A percentile compares a stretch with the other conserved stretches of the same genome.
Evolutionary conservation across 2,797 vertebrate genomes (phyloP).

Genomic region (Channa striata): DNA sequence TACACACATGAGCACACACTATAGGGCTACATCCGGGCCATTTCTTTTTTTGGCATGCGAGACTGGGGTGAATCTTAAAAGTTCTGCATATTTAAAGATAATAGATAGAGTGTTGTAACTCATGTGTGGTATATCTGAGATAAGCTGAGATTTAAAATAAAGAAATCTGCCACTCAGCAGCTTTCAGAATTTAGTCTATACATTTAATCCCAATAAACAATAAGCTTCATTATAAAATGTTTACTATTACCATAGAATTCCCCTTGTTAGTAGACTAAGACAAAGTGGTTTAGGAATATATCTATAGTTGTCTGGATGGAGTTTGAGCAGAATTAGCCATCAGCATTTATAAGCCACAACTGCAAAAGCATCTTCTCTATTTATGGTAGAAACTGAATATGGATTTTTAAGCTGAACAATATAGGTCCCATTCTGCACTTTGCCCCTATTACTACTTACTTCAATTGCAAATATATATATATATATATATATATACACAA

Average conservation of each 20-base stretch:
- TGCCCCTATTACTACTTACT: background rate
- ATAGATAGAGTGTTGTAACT: background rate
- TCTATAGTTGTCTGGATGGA: no score
- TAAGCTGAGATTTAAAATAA: background rate
- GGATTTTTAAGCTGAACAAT: background rate
- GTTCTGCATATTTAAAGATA: conserved; percentile 24
- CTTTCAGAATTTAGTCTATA: background rate
- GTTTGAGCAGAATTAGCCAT: background rate
- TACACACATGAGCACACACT: conserved; percentile 18
- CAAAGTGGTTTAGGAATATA: background rate
- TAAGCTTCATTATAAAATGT: background rate
- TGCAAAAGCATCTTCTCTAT: background rate
- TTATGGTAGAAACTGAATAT: no score
- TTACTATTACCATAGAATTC: background rate
- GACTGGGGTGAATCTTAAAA: conserved; percentile 32
- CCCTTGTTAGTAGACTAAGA: background rate
- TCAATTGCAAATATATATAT: no score
- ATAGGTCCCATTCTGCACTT: background rate
- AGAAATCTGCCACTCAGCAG: background rate
- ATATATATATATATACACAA: no score
- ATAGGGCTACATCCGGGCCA: conserved; percentile 22
- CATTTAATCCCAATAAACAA: background rate
- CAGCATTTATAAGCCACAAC: background rate
- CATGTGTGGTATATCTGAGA: background rate
- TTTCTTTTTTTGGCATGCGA: conserved; percentile 44